Base-by-base conservation (phyloP, 1,140 invertebrate species). In the Pogonomyrmex barbatus region DNA sequence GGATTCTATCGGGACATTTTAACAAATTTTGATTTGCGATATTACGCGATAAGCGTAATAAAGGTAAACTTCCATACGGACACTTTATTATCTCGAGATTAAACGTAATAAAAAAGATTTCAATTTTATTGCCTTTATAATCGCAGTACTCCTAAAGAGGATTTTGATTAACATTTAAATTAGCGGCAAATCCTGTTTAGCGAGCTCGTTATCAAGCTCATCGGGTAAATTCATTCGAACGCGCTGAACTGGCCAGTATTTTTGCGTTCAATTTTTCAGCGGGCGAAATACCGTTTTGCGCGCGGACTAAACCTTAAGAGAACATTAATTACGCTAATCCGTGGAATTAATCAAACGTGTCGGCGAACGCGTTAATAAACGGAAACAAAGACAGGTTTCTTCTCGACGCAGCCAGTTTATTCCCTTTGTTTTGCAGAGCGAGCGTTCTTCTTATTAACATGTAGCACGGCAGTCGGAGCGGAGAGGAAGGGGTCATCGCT, bases 361-460 rank as follows among this genome's bases (percentile, higher is more conserved):
- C 14, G 67, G 10, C 54, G 12, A 4, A 50, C 42, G 68, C 68
- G 42, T 83, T 83, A 83, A 83, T 73, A 83, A 24, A 24, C 70
- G 45, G 68, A 83, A 83, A 83, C 68, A 83, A 73, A 83, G 54
- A 65, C 63, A 52, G 30, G 54, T 83, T 62, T 73, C 68, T 73
- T 60, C 73, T 45, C 12, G 58, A 33, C 47, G 47, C n/a, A 30
- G 24, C 73, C 24, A 63, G 58, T 78, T 85, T 85, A 78, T 85
- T 85, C 82, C 47, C 60, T 85, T 83, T 83, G 79, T 83, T 83
- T 83, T 83, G 56, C 42, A 73, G 52, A 73, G 30, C 30, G 42
- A 83, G 79, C 24, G n/a, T n/a, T n/a, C n/a, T 83, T 83, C 79
- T 73, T 73, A 83, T 83, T 83, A 83, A 83, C 79, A 83, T 73